phyloP scores from a whole-genome alignment of 2,888 invertebrate genomes.

The Hetaerina titia region DNA sequence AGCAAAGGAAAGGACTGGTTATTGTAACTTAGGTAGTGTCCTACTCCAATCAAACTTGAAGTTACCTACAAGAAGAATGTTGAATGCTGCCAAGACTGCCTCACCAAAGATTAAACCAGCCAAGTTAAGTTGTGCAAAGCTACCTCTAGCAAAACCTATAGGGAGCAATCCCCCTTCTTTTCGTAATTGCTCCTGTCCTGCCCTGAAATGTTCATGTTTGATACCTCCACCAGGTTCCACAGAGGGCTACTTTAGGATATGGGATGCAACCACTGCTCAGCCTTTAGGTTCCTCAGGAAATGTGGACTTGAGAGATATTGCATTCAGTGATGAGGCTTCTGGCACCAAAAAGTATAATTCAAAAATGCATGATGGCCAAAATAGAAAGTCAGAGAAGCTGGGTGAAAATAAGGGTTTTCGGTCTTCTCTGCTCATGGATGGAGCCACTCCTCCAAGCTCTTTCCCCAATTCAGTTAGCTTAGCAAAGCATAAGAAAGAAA shows the following conservation, averaged over 20 bases:
- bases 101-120: constrained; percentile 15
- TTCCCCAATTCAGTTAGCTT: not conserved
- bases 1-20: constrained; percentile 28
- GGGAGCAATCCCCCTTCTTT: not conserved
- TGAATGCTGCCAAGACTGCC: not conserved
- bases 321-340: not conserved
- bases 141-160: not conserved
- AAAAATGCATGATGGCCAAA: not conserved
- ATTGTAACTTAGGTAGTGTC: constrained; percentile 49
- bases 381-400: not conserved
- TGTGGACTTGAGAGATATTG: not conserved
- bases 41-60: not conserved
- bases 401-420: not conserved
- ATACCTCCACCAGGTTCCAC: not conserved
- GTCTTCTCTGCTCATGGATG: not conserved
- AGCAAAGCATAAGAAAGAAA: not conserved
- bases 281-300: not conserved
- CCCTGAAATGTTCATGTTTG: constrained; percentile 46
- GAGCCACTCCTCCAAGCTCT: constrained; percentile 39
- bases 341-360: not conserved
- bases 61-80: not conserved
- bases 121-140: constrained; percentile 47
- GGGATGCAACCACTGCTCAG: constrained; percentile 41
- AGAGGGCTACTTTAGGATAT: constrained; percentile 34
- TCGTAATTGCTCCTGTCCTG: constrained; percentile 42